phyloP scores from a whole-genome alignment of 2,888 invertebrate species.

The Galerucella calmariensis region DNA sequence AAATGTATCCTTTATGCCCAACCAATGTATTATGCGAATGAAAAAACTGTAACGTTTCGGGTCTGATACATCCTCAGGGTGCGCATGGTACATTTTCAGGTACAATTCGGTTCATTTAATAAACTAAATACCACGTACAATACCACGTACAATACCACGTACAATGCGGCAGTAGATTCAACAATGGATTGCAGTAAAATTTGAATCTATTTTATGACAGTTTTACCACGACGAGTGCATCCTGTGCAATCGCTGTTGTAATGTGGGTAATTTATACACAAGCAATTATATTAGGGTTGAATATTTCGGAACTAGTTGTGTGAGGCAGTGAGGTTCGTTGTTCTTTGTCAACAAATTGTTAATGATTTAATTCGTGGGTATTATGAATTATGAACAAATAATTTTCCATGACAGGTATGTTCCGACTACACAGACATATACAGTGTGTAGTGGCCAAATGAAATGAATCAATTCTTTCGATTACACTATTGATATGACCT shows the following conservation, averaged over 20 bases:
- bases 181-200: constrained; percentile 15
- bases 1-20: no score
- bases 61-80: constrained; percentile 9
- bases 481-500: no score
- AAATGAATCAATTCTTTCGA: no score
- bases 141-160: constrained; percentile 11
- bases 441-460: no score
- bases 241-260: constrained; percentile 4
- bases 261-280: constrained; percentile 13
- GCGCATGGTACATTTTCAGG: constrained; percentile 5
- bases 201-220: constrained; percentile 21
- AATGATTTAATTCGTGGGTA: no score
- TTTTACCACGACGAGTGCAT: constrained; percentile 13
- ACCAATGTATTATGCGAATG: not conserved
- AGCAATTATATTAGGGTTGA: not conserved
- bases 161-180: constrained; percentile 14
- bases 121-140: constrained; percentile 15
- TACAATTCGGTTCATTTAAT: constrained; percentile 13
- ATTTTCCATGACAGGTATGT: not conserved
- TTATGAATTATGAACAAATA: not conserved
- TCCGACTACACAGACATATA: no score
- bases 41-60: not conserved
- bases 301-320: not conserved
- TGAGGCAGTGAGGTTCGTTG: no score
- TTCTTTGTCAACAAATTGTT: no score